Conservation (phyloP, 2,113 vertebrate species). For the Egretta garzetta region DNA sequence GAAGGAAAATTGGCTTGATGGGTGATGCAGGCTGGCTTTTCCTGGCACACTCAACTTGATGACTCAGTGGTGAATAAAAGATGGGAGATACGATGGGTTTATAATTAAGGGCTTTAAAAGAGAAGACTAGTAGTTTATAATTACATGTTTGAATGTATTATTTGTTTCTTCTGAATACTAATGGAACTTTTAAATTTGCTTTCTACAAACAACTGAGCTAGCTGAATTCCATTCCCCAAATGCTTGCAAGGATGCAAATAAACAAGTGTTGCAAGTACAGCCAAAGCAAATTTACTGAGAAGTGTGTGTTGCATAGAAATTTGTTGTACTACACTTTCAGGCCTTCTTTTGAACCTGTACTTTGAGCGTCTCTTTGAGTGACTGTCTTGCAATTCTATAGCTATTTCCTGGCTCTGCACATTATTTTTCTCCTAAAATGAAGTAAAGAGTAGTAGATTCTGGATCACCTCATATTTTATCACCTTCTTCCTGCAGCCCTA, state of each 20-base stretch:
- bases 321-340: neutral
- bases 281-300: neutral
- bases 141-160: neutral
- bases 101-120: neutral
- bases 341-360: neutral
- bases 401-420: neutral
- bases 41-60: neutral
- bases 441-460: neutral
- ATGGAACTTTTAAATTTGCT: neutral
- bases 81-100: neutral
- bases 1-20: neutral
- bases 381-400: neutral
- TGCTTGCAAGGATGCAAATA: neutral
- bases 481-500: neutral
- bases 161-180: slow-evolving; percentile 6
- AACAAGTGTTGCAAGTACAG: fast-evolving
- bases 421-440: neutral
- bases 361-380: neutral
- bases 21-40: neutral
- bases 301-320: neutral
- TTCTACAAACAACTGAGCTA: neutral
- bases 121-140: neutral
- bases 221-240: neutral
- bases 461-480: neutral
- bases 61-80: neutral